Conservation (phyloP, 2,113 vertebrate genomes). For the Xenopus laevis region DNA sequence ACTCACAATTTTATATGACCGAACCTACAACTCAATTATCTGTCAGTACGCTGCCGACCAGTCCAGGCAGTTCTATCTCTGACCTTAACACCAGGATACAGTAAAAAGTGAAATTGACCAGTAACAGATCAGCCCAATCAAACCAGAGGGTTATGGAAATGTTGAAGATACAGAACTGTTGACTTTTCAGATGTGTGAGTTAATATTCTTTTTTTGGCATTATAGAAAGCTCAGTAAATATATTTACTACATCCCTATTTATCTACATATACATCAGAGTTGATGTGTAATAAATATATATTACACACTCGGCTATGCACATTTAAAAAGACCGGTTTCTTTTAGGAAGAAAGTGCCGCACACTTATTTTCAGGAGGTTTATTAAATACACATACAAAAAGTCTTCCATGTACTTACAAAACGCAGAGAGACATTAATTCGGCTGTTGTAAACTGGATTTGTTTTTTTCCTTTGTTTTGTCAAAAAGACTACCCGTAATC, state of each 20-base stretch:
- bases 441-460: slow-evolving; percentile 78
- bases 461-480: slow-evolving; percentile 61
- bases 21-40: slow-evolving; percentile 46
- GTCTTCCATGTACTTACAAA: slow-evolving; percentile 71
- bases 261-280: slow-evolving; percentile 1
- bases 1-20: neutral
- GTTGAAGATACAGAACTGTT: slow-evolving; percentile 83
- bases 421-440: slow-evolving; percentile 70
- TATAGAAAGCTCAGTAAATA: slow-evolving; percentile 67
- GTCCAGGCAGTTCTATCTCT: slow-evolving; percentile 56
- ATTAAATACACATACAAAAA: slow-evolving; percentile 59
- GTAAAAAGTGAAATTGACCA: slow-evolving; percentile 60
- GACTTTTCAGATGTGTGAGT: slow-evolving; percentile 48
- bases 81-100: slow-evolving; percentile 49
- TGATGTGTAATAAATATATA: neutral
- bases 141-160: slow-evolving; percentile 65
- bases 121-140: slow-evolving; percentile 56
- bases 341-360: slow-evolving; percentile 52
- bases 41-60: slow-evolving; percentile 54
- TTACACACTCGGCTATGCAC: neutral
- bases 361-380: slow-evolving; percentile 51
- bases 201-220: slow-evolving; percentile 62
- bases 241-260: neutral
- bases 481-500: slow-evolving; percentile 93
- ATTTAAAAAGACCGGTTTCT: slow-evolving; percentile 27